phyloP scores from a whole-genome alignment of 1,140 invertebrate genomes.

The Achroia grisella region DNA sequence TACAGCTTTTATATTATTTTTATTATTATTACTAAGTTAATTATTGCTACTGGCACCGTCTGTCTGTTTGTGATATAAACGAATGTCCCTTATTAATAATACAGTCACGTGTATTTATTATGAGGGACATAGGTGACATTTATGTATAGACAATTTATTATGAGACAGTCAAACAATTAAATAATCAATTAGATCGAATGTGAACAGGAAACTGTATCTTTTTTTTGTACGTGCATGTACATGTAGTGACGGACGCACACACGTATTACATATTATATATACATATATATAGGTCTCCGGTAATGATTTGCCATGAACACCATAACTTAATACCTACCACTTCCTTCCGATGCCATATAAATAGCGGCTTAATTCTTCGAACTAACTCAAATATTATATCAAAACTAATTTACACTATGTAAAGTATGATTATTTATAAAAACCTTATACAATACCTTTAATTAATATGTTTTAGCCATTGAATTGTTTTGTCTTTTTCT shows the following conservation, averaged over 20 bases:
- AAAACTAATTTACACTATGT: conserved; percentile 18
- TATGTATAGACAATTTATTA: conserved; percentile 38
- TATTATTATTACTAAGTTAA: no score
- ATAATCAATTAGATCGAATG: conserved; percentile 37
- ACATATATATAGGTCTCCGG: conserved; percentile 23
- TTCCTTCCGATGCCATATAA: conserved; percentile 70
- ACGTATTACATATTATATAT: conserved; percentile 14
- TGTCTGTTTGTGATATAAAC: no score
- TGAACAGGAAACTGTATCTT: conserved; percentile 44
- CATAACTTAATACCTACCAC: conserved; percentile 52
- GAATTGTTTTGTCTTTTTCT: no score
- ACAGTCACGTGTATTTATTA: conserved; percentile 21
- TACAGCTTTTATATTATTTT: no score
- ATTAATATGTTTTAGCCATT: no score
- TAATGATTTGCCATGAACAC: conserved; percentile 45
- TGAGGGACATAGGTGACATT: conserved; percentile 25
- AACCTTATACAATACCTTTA: no score
- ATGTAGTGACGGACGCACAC: conserved; percentile 15
- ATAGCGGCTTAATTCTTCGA: conserved; percentile 17
- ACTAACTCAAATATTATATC: conserved; percentile 7
- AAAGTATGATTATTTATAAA: no score
- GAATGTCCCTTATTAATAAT: conserved; percentile 10
- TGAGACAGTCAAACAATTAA: conserved; percentile 26
- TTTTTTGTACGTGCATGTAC: conserved; percentile 26
- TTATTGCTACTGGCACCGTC: no score